Percentiles rank a stretch among this genome's conserved stretches.
Evolutionary conservation across 2,797 vertebrate species (phyloP).

Genomic region (Coracias cyanogaster): DNA sequence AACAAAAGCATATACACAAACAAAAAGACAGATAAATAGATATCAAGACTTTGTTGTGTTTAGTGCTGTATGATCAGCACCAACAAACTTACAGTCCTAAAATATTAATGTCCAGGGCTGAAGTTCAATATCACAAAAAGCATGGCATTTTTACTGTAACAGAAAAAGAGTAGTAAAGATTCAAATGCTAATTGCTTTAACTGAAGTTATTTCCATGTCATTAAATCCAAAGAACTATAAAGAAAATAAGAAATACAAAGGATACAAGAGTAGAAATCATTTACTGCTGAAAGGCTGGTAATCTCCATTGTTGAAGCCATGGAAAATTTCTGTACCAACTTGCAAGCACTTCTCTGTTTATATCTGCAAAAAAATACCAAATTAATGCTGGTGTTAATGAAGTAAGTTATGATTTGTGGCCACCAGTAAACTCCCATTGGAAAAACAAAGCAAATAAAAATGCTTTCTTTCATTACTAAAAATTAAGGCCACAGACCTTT

Average conservation of each 20-base stretch:
- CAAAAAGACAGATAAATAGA: background rate
- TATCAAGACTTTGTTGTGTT: background rate
- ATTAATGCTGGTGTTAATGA: background rate
- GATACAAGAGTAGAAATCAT: constrained; percentile 93
- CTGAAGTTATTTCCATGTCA: background rate
- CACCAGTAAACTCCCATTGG: background rate
- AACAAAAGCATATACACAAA: background rate
- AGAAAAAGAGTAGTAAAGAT: background rate
- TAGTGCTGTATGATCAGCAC: background rate
- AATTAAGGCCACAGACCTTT: background rate
- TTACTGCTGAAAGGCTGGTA: constrained; percentile 88
- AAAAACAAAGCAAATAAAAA: background rate
- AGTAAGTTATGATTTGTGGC: background rate
- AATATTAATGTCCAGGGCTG: background rate
- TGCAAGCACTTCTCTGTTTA: constrained; percentile 79
- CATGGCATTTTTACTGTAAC: background rate
- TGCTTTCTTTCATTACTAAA: background rate
- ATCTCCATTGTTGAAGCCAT: constrained; percentile 79
- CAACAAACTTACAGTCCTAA: background rate
- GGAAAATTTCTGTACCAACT: constrained; percentile 72
- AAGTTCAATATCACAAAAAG: background rate
- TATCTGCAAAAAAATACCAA: constrained; percentile 79
- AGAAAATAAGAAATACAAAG: constrained; percentile 70
- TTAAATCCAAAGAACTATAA: background rate
- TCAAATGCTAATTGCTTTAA: background rate